phyloP scores from a whole-genome alignment of 2,797 vertebrate genomes.

The Peromyscus eremicus region DNA sequence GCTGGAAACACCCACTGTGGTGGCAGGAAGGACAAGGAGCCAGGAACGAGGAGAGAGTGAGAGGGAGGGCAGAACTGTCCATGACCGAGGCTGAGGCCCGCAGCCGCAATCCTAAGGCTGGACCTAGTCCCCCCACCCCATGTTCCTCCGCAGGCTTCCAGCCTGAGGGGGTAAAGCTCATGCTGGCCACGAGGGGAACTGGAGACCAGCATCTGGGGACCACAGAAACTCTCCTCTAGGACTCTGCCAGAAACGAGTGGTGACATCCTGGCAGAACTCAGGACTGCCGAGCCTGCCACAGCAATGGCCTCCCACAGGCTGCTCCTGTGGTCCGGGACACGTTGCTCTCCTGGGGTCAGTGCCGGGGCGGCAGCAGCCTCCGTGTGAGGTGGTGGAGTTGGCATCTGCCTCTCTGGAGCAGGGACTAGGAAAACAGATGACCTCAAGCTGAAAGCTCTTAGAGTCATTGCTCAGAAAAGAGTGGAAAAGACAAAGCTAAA shows the following conservation, averaged over 20 bases:
- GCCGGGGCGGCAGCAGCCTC: constrained; percentile 79
- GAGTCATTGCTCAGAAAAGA: constrained; percentile 77
- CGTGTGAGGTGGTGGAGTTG: constrained; percentile 81
- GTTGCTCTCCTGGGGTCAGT: constrained; percentile 81
- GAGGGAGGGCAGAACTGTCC: not conserved
- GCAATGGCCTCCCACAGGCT: constrained; percentile 68
- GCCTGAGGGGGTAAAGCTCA: not conserved
- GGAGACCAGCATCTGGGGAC: not conserved
- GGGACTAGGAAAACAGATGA: constrained; percentile 84
- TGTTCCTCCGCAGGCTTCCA: not conserved
- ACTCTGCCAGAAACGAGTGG: constrained; percentile 39
- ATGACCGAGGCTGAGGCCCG: too few relatives aligned
- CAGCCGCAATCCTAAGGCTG: not conserved
- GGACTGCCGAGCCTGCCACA: not conserved
- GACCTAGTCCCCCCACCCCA: too few relatives aligned
- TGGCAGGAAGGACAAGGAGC: not conserved
- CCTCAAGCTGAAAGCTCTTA: constrained; percentile 82
- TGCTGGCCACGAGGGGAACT: not conserved
- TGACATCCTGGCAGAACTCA: constrained; percentile 38
- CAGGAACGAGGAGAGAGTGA: not conserved
- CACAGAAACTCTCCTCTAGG: constrained; percentile 21
- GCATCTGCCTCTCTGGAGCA: constrained; percentile 78
- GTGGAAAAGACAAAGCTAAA: constrained; percentile 82
- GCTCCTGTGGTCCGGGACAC: constrained; percentile 80
- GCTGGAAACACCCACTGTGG: not conserved